phyloP scores from a whole-genome alignment of 2,113 vertebrate species.

The Chlamydotis undulata region DNA sequence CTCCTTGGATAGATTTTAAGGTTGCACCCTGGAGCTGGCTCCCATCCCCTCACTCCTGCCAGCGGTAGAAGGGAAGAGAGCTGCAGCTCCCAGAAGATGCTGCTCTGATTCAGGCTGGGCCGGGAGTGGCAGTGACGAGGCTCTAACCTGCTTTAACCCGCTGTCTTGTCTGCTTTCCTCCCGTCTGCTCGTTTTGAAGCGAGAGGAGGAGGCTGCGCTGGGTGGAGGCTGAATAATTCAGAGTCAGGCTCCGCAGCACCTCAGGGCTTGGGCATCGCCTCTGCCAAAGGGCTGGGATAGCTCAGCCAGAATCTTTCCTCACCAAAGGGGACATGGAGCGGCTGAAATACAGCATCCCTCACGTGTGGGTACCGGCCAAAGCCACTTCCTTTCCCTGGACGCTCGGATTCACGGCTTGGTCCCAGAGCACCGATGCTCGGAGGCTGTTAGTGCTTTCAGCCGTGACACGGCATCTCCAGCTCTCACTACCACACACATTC shows the following conservation, averaged over 20 bases:
- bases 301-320: background rate
- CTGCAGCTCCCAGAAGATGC: background rate
- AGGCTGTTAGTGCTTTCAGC: background rate
- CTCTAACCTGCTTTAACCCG: slow-evolving; percentile 4
- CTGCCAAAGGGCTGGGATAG: background rate
- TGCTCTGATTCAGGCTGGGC: background rate
- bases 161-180: background rate
- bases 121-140: background rate
- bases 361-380: background rate
- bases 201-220: slow-evolving; percentile 5
- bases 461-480: background rate
- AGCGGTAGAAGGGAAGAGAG: background rate
- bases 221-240: slow-evolving; percentile 60
- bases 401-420: background rate
- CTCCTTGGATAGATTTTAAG: background rate
- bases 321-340: background rate
- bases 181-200: background rate
- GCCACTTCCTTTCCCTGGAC: background rate
- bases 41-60: background rate
- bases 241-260: background rate
- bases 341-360: background rate
- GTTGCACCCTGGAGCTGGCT: background rate
- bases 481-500: background rate
- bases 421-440: background rate
- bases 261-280: background rate